phyloP scores from a whole-genome alignment of 2,888 invertebrate species.

The Spilosoma lubricipeda region DNA sequence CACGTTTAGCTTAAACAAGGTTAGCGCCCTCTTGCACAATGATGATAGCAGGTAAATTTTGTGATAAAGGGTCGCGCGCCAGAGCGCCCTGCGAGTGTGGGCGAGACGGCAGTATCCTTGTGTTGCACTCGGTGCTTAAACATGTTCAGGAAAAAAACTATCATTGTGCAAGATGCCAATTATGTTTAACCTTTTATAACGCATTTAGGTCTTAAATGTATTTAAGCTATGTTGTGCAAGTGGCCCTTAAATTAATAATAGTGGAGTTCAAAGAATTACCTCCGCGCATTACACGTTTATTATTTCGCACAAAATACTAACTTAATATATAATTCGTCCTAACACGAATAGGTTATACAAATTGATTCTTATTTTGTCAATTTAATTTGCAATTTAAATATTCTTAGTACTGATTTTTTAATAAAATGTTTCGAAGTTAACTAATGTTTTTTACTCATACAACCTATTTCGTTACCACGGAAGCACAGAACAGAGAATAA shows the following conservation, averaged over 20 bases:
- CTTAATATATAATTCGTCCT: constrained; percentile 35
- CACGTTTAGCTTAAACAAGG: too few relatives aligned
- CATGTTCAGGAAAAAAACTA: too few relatives aligned
- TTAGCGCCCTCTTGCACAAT: too few relatives aligned
- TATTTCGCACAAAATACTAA: constrained; percentile 32
- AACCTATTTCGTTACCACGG: not conserved
- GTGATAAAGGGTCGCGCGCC: too few relatives aligned
- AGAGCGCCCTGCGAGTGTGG: too few relatives aligned
- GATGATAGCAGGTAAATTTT: too few relatives aligned
- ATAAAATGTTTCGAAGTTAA: constrained; percentile 15
- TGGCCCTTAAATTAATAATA: not conserved
- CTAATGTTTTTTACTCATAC: constrained; percentile 24
- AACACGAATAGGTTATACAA: constrained; percentile 24
- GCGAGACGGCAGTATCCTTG: too few relatives aligned
- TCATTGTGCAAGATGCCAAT: too few relatives aligned
- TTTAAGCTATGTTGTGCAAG: too few relatives aligned
- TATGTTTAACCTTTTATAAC: too few relatives aligned
- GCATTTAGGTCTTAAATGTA: too few relatives aligned
- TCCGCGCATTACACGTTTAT: not conserved
- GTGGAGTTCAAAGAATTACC: not conserved
- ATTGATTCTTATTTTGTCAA: constrained; percentile 26
- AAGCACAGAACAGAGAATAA: not conserved
- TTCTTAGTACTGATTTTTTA: constrained; percentile 6
- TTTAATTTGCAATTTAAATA: constrained; percentile 21
- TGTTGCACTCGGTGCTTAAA: too few relatives aligned